These are phyloP conservation scores for Cotesia typhae DNA, from an alignment of 1,140 invertebrate genomes.

Conservation along the genomic window DNA sequence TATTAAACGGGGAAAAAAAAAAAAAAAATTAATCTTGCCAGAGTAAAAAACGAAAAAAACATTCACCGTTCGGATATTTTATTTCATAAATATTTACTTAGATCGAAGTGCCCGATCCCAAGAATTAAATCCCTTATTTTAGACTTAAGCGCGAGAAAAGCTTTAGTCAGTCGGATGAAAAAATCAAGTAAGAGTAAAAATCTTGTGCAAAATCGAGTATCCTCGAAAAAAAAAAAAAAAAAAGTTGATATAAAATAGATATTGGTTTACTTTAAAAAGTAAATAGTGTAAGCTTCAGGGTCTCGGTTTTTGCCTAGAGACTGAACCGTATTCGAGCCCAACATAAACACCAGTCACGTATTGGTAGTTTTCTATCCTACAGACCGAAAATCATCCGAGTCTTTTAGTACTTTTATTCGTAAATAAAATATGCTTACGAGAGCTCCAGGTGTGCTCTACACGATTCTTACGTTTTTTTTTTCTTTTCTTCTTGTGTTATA, in stretches of 20 bases:
- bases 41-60: no score
- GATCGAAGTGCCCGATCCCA: no score
- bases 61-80: no score
- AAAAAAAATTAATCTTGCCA: no score
- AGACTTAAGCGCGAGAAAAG: no score
- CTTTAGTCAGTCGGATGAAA: no score
- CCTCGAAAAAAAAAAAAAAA: slow-evolving; percentile 17
- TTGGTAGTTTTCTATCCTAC: slow-evolving; percentile 15
- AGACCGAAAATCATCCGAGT: not conserved
- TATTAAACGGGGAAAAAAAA: not conserved
- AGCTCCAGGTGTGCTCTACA: slow-evolving; percentile 14
- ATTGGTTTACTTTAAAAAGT: slow-evolving; percentile 19
- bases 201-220: not conserved
- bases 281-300: slow-evolving; percentile 12
- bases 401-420: slow-evolving; percentile 7
- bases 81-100: no score
- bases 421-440: slow-evolving; percentile 29
- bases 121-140: no score
- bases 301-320: slow-evolving; percentile 14
- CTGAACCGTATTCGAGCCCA: not conserved
- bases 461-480: not conserved
- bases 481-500: not conserved
- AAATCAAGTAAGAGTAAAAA: not conserved
- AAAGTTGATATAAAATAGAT: slow-evolving; percentile 6
- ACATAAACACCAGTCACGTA: slow-evolving; percentile 25